Percentiles rank a stretch among this genome's conserved stretches.
Evolutionary conservation across 2,888 invertebrate genomes (phyloP).

Genomic region (Chrysomela aeneicollis): DNA sequence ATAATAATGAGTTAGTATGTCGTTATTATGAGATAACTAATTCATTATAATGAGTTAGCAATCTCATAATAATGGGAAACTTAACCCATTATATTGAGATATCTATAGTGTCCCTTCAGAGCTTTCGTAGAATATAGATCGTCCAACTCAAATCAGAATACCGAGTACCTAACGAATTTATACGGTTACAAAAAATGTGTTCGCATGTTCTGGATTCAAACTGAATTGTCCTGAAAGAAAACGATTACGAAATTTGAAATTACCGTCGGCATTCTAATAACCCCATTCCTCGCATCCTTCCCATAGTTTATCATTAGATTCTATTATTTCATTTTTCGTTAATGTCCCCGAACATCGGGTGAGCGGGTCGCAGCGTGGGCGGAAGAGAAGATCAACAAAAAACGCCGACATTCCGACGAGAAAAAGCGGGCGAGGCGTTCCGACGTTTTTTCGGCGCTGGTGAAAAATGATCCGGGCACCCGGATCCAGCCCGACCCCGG

Average conservation of each 20-base stretch:
- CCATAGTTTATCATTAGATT: constrained; percentile 39
- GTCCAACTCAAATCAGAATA: no score
- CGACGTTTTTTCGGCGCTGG: constrained; percentile 54
- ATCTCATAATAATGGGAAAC: no score
- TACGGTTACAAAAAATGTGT: no score
- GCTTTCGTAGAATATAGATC: no score
- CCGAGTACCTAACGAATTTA: no score
- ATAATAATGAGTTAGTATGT: no score
- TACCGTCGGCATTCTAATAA: constrained; percentile 20
- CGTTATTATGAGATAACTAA: no score
- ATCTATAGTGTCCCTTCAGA: no score
- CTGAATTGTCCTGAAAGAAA: not conserved
- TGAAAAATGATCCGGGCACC: constrained; percentile 57
- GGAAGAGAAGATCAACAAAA: constrained; percentile 41
- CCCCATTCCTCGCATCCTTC: constrained; percentile 24
- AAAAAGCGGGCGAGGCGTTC: constrained; percentile 57
- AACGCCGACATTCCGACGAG: constrained; percentile 50
- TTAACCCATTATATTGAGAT: no score
- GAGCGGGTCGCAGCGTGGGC: constrained; percentile 21
- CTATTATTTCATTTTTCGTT: constrained; percentile 48
- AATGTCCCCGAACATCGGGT: constrained; percentile 50
- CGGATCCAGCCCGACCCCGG: constrained; percentile 51
- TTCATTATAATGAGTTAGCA: no score
- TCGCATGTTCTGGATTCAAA: no score
- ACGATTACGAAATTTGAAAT: constrained; percentile 20